phyloP scores from a whole-genome alignment of 2,797 vertebrate species.

The Taeniopygia guttata region DNA sequence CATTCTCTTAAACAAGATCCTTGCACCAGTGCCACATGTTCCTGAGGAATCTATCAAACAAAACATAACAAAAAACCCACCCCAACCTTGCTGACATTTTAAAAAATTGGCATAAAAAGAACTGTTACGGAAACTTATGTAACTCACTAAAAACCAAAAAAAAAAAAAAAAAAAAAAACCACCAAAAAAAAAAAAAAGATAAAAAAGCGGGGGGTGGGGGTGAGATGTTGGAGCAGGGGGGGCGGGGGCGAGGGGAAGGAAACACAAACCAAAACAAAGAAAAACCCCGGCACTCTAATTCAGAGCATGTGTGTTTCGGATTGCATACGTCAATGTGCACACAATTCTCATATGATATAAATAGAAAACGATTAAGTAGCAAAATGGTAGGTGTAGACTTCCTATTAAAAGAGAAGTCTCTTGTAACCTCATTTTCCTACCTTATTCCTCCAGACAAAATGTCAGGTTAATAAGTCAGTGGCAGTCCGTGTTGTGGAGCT shows the following conservation, averaged over 20 bases:
- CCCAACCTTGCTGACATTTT: constrained; percentile 75
- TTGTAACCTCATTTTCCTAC: constrained; percentile 23
- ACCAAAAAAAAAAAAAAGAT: background rate
- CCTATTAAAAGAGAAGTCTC: constrained; percentile 38
- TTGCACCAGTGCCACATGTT: constrained; percentile 84
- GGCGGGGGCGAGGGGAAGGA: background rate
- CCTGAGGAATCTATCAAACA: constrained; percentile 81
- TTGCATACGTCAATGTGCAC: background rate
- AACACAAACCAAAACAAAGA: background rate
- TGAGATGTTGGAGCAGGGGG: background rate
- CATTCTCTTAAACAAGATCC: constrained; percentile 86
- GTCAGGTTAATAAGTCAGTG: constrained; percentile 48
- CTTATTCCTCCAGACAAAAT: constrained; percentile 32
- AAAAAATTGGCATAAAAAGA: constrained; percentile 74
- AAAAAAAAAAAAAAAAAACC: no score
- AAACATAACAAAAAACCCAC: constrained; percentile 63
- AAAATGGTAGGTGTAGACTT: constrained; percentile 19
- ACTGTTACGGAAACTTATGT: constrained; percentile 57
- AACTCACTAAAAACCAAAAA: constrained; percentile 5
- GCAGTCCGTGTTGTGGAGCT: constrained; percentile 16
- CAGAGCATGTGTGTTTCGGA: background rate
- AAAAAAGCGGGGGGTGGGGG: background rate
- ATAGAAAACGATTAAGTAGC: background rate
- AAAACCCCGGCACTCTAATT: constrained; percentile 23
- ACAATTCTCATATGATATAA: constrained; percentile 40